These are phyloP conservation scores for Isaurus tuberculatus DNA, from an alignment of 92 coral and sea anemone genomes.

Conservation along the genomic window DNA sequence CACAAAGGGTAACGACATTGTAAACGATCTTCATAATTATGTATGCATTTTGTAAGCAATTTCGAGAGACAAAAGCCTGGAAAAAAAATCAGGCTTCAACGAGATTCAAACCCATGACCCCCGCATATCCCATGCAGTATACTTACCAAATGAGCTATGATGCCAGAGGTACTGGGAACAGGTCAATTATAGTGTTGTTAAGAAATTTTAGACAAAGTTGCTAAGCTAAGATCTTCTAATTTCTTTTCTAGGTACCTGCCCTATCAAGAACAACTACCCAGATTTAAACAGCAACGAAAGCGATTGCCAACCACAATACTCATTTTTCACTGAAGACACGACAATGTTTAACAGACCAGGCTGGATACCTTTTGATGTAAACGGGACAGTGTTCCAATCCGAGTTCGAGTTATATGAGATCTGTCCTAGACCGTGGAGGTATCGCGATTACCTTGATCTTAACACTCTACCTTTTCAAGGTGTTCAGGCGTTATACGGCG, in stretches of 20 bases:
- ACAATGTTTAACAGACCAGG: conserved; percentile 74
- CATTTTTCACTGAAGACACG: conserved; percentile 63
- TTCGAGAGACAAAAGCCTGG: too few species aligned
- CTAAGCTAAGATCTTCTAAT: neutral
- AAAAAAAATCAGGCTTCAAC: too few species aligned
- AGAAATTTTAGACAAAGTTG: too few species aligned
- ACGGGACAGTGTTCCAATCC: conserved; percentile 65
- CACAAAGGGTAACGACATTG: too few species aligned
- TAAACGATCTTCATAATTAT: too few species aligned
- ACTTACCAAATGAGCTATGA: too few species aligned
- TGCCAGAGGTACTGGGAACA: too few species aligned
- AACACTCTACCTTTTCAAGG: conserved; percentile 70
- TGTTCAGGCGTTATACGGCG: conserved; percentile 65
- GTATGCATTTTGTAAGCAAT: too few species aligned
- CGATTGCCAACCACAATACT: conserved; percentile 73
- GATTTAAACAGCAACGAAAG: conserved; percentile 57
- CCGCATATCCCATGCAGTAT: too few species aligned
- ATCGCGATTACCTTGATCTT: conserved; percentile 60
- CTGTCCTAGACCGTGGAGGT: conserved; percentile 93
- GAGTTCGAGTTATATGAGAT: conserved; percentile 73
- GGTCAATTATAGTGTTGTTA: too few species aligned
- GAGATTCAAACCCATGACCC: too few species aligned
- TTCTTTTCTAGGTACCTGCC: conserved; percentile 65
- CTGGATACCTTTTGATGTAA: conserved; percentile 68
- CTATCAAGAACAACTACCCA: conserved; percentile 62